These are phyloP conservation scores for Tribolium castaneum DNA, from an alignment of 1,140 invertebrate species.

Conservation along the genomic window DNA sequence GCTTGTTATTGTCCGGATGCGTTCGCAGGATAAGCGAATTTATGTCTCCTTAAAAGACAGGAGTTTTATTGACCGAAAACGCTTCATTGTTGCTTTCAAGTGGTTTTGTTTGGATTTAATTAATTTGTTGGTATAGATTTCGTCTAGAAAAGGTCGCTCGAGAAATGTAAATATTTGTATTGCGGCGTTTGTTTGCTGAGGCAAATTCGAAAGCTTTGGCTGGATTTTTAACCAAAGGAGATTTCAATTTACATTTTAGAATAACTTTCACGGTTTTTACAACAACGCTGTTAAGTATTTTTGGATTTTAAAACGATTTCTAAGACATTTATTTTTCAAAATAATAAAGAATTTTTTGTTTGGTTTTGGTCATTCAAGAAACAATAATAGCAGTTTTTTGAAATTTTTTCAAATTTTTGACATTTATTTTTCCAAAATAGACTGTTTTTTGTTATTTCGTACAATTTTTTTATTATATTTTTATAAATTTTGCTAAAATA, in stretches of 20 bases:
- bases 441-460: too few species aligned
- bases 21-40: background rate
- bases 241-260: background rate
- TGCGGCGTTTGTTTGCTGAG: background rate
- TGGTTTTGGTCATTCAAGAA: too few species aligned
- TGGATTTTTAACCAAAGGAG: background rate
- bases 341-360: too few species aligned
- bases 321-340: too few species aligned
- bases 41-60: background rate
- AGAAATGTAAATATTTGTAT: background rate
- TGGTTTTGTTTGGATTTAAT: background rate
- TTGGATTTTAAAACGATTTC: too few species aligned
- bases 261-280: too few species aligned
- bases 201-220: background rate
- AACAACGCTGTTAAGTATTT: too few species aligned
- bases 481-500: too few species aligned
- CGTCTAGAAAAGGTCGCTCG: background rate
- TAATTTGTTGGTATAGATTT: background rate
- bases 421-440: too few species aligned
- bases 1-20: background rate
- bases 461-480: too few species aligned
- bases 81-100: background rate
- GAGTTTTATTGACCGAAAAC: slow-evolving; percentile 10
- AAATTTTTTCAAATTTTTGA: too few species aligned
- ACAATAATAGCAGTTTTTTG: too few species aligned